A percentile compares a stretch with the other conserved stretches of the same genome.
phyloP scores from a whole-genome alignment of 1,140 invertebrate genomes.

The Trialeurodes vaporariorum region DNA sequence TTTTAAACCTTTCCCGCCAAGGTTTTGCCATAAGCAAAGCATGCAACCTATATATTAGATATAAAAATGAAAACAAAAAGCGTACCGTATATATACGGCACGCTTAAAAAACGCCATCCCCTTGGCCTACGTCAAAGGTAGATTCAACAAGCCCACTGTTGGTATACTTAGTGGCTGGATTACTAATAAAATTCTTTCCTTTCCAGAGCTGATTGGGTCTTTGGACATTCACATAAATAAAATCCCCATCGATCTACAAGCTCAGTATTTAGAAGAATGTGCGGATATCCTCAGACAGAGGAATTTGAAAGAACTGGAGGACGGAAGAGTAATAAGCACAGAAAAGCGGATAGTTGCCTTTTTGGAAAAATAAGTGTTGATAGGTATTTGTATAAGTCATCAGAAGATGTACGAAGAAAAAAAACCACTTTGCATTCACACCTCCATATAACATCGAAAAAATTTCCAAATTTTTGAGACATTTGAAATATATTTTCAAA shows the following conservation, averaged over 20 bases:
- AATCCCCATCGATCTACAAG: background rate
- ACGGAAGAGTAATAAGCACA: background rate
- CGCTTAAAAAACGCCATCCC: background rate
- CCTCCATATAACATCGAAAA: no score
- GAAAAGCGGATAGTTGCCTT: background rate
- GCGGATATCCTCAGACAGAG: background rate
- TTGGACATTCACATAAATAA: background rate
- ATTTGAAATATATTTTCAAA: no score
- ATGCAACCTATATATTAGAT: background rate
- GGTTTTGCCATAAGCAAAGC: no score
- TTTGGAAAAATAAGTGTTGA: background rate
- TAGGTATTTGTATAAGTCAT: no score
- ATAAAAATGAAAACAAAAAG: background rate
- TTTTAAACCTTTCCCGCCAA: no score
- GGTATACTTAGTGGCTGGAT: background rate
- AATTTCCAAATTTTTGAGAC: no score
- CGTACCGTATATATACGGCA: background rate
- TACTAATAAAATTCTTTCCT: background rate
- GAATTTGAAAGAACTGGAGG: background rate
- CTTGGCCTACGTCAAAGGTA: no score
- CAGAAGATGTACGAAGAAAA: no score
- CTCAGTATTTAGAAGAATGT: background rate
- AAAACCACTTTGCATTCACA: no score
- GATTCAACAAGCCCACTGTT: background rate
- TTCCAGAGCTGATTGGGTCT: background rate